phyloP scores from a whole-genome alignment of 2,113 vertebrate species.

The Lepisosteus osseus region DNA sequence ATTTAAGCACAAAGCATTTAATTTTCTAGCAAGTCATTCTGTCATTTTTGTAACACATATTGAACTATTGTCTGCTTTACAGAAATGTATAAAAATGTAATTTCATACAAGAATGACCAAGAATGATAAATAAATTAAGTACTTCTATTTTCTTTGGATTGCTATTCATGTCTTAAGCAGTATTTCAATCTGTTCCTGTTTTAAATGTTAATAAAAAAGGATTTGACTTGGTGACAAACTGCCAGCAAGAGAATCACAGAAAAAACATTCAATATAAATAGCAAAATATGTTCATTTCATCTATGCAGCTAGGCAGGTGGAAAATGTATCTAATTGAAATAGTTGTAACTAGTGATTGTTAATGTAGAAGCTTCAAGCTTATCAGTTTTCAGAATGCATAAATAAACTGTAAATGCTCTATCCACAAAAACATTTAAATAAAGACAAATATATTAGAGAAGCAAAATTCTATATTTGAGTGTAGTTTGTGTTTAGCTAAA shows the following conservation, averaged over 20 bases:
- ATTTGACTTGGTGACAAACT: not conserved
- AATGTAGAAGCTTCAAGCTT: not conserved
- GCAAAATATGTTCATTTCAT: not conserved
- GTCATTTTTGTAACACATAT: too few species aligned
- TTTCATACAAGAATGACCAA: too few species aligned
- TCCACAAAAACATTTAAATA: too few species aligned
- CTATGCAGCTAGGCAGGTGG: not conserved
- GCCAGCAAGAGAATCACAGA: not conserved
- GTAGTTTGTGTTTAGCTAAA: constrained; percentile 23
- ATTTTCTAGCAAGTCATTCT: too few species aligned
- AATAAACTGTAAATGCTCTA: not conserved
- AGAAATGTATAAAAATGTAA: too few species aligned
- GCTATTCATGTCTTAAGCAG: too few species aligned
- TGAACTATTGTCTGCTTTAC: not conserved
- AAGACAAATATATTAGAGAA: too few species aligned
- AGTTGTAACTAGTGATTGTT: not conserved
- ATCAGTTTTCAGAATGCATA: not conserved
- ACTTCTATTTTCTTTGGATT: too few species aligned
- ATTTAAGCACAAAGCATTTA: too few species aligned
- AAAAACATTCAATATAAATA: too few species aligned
- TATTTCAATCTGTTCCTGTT: not conserved
- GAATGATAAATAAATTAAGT: too few species aligned
- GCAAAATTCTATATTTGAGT: not conserved
- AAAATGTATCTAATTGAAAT: not conserved
- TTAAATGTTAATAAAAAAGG: not conserved